Base-by-base conservation (phyloP, 1,140 invertebrate species). In the Temnothorax nylanderi region DNA sequence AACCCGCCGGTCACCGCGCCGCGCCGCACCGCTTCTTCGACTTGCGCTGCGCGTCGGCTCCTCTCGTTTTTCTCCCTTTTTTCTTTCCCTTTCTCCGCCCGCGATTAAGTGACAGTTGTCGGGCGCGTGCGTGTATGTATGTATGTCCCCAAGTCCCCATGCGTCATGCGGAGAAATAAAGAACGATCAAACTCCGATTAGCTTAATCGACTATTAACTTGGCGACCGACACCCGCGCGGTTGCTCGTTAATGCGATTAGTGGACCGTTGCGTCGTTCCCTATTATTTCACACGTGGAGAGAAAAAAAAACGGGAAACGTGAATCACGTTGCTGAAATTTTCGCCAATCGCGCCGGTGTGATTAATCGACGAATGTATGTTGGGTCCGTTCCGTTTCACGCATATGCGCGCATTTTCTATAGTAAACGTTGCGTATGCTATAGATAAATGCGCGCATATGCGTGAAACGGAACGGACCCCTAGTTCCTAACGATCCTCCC, bases 21-120 rank as follows among this genome's bases (percentile, higher is more conserved):
- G 26, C 26, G 26, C 26, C 26, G 26, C 26, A n/a, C n/a, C 44
- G 34, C 64, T 65, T 41, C 64, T 65, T 65, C 64, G 64, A 41
- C 64, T 65, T 11, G 62, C 47, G 47, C 26, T 47, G 44, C 34
- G 13, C 64, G 64, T 67, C 37, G 41, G 21, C 34, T 51, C 18
- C 34, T 67, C 7, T 32, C 26, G 26, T 16, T 51, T 34, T 34
- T 67, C 16, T 49, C 16, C 6, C 26, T 37, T 1, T 18, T 34
- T 13, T 54, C 8, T 32, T 11, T 56, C 54, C 54, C 54, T 21
- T 56, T 56, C 54, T 56, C n/a, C 54, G 5, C n/a, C n/a, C n/a
- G 54, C 86, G 7, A 34, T 65, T 26, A 26, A 82, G 76, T 82
- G 60, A 90, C 90, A 91, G 71, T 90, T 85, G 54, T 56, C 51